A percentile compares a stretch with the other conserved stretches of the same genome.
phyloP scores from a whole-genome alignment of 2,888 invertebrate genomes.

The Heliconius erato region DNA sequence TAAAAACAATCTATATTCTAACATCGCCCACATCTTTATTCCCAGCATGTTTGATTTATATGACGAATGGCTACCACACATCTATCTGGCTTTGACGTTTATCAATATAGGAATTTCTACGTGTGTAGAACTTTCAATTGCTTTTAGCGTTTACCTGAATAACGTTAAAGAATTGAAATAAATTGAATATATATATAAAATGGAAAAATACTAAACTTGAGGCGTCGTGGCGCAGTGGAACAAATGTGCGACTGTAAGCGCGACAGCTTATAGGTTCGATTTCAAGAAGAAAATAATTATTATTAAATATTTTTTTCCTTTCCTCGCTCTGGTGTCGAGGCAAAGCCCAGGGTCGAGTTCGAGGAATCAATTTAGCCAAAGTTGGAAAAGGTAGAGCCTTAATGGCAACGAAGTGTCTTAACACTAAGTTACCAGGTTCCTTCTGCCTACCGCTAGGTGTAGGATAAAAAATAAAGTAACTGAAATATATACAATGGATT shows the following conservation, averaged over 20 bases:
- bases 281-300: not conserved
- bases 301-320: not conserved
- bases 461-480: no score
- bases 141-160: constrained; percentile 3
- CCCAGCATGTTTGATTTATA: constrained; percentile 17
- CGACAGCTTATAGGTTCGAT: not conserved
- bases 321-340: no score
- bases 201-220: not conserved
- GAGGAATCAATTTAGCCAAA: no score
- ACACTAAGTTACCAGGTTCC: no score
- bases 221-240: no score
- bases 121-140: constrained; percentile 24
- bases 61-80: constrained; percentile 28
- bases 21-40: not conserved
- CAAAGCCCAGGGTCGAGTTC: no score
- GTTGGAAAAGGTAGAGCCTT: no score
- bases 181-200: not conserved
- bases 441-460: no score
- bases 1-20: not conserved
- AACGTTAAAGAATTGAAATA: not conserved
- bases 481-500: no score
- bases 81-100: constrained; percentile 24
- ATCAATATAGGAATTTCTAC: constrained; percentile 25
- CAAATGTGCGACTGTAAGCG: not conserved
- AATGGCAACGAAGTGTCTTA: no score